These are phyloP conservation scores for Torymus aiolomorphi DNA, from an alignment of 2,888 invertebrate genomes.

Conservation along the genomic window DNA sequence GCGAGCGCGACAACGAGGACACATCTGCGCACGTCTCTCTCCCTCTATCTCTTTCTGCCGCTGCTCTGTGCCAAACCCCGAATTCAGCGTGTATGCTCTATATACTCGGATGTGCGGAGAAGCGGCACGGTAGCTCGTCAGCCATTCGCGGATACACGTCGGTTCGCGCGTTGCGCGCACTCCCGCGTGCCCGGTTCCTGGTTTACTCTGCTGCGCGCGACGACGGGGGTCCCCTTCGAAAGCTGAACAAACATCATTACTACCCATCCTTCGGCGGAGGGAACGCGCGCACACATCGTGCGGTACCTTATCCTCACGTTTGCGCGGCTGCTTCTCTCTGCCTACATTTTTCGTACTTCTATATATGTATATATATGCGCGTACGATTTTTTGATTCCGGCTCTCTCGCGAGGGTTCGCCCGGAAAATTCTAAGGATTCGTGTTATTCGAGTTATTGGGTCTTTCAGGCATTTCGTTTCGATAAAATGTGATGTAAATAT, in stretches of 20 bases:
- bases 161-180: not conserved
- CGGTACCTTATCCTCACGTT: no score
- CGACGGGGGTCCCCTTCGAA: slow-evolving; percentile 59
- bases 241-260: slow-evolving; percentile 73
- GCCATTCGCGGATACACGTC: no score
- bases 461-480: no score
- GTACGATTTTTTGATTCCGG: no score
- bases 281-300: no score
- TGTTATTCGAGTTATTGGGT: no score
- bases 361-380: no score
- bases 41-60: slow-evolving; percentile 27
- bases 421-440: slow-evolving; percentile 47
- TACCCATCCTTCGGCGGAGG: slow-evolving; percentile 9
- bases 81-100: not conserved
- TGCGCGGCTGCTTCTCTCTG: slow-evolving; percentile 3
- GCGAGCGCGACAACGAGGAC: slow-evolving; percentile 31
- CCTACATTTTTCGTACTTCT: not conserved
- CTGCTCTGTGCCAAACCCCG: slow-evolving; percentile 34
- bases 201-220: no score
- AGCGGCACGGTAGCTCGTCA: no score
- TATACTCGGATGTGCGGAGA: no score
- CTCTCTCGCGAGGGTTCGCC: not conserved
- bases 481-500: no score
- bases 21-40: no score
- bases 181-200: not conserved